Percentiles rank a stretch among this genome's conserved stretches.
phyloP scores from a whole-genome alignment of 1,140 invertebrate genomes.

The Zaprionus inermis region DNA sequence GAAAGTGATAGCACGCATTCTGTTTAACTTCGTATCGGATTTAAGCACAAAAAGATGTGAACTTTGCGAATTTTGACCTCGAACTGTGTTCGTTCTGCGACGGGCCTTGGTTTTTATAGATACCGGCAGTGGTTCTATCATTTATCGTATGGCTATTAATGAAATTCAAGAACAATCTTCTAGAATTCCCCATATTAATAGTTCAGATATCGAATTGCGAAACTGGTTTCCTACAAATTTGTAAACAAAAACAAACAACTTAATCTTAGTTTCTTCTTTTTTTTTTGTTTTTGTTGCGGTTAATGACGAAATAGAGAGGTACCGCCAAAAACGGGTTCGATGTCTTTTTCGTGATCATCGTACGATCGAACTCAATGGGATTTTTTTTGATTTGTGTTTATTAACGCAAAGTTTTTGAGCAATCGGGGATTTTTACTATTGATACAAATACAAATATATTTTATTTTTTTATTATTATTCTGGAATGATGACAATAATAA shows the following conservation, averaged over 20 bases:
- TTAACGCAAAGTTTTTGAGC: conserved; percentile 20
- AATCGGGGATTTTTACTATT: conserved; percentile 25
- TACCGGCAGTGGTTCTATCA: conserved; percentile 4
- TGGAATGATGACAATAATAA: background rate
- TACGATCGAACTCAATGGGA: conserved; percentile 22
- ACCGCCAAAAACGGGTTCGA: conserved; percentile 25
- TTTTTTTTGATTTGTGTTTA: conserved; percentile 2
- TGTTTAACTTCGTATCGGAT: conserved; percentile 6
- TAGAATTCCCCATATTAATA: conserved; percentile 49
- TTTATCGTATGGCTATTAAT: conserved; percentile 70
- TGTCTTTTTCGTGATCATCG: background rate
- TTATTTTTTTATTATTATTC: conserved; percentile 6
- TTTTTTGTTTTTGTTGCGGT: background rate
- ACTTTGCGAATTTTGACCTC: conserved; percentile 32
- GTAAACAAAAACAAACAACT: conserved; percentile 35
- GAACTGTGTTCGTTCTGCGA: conserved; percentile 49
- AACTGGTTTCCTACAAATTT: conserved; percentile 25
- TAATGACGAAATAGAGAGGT: conserved; percentile 30
- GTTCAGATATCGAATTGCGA: conserved; percentile 15
- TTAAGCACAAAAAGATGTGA: conserved; percentile 13
- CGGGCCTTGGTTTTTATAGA: conserved; percentile 52
- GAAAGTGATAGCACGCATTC: conserved; percentile 56
- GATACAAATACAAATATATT: conserved; percentile 7
- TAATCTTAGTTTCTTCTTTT: conserved; percentile 23
- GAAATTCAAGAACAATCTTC: conserved; percentile 72